phyloP scores from a whole-genome alignment of 2,113 vertebrate species.

The Heterotilapia buettikoferi region DNA sequence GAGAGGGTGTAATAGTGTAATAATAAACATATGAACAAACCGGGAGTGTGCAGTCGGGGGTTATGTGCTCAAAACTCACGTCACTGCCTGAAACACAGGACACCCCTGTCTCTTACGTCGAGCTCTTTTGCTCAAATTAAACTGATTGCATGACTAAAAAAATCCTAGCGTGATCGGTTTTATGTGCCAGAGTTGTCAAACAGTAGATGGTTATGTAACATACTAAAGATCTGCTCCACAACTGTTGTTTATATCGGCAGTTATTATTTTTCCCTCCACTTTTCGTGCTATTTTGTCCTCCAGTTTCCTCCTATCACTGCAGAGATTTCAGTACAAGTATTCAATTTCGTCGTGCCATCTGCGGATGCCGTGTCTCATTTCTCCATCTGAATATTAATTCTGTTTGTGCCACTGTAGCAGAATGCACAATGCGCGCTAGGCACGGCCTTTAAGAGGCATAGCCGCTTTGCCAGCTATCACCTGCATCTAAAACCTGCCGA shows the following conservation, averaged over 20 bases:
- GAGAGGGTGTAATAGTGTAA: neutral
- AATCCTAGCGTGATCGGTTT: neutral
- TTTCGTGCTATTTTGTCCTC: neutral
- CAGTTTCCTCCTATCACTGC: neutral
- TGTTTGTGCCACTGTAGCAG: neutral
- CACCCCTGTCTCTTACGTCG: neutral
- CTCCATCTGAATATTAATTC: conserved; percentile 8
- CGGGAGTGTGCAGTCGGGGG: neutral
- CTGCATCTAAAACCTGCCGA: conserved; percentile 19
- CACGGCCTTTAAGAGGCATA: neutral
- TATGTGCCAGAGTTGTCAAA: neutral
- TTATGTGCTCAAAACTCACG: neutral
- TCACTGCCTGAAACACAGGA: neutral
- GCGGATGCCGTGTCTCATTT: neutral
- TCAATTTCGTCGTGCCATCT: conserved; percentile 9
- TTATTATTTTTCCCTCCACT: neutral
- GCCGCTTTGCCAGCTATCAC: neutral
- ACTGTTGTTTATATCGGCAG: conserved; percentile 10
- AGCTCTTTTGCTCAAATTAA: neutral
- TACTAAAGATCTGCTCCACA: neutral
- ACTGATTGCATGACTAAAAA: neutral
- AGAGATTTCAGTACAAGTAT: neutral
- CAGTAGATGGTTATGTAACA: neutral
- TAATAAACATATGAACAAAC: neutral
- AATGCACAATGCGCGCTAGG: neutral